Evolutionary conservation across 1,140 invertebrate species (phyloP).

Genomic region (Procambarus clarkii): DNA sequence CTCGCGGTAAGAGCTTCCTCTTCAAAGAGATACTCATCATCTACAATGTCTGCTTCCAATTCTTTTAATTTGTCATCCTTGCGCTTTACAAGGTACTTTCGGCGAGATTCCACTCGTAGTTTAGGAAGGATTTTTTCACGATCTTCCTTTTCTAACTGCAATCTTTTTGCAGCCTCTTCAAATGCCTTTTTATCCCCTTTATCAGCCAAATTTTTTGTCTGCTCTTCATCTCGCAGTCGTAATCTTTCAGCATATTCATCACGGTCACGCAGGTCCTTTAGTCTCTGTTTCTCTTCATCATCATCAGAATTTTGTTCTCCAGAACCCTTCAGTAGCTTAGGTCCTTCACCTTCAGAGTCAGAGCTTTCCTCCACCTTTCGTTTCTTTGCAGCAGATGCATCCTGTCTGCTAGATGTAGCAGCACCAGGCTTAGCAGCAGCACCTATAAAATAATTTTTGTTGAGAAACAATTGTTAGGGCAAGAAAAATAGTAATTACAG

Average conservation of each 20-base stretch:
- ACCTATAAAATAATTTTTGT: not conserved
- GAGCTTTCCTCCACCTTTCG: slow-evolving; percentile 43
- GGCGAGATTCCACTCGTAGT: slow-evolving; percentile 91
- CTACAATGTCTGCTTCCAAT: slow-evolving; percentile 94
- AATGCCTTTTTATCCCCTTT: slow-evolving; percentile 85
- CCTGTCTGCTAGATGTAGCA: not conserved
- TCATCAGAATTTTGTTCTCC: slow-evolving; percentile 72
- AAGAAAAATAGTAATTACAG: too few relatives aligned
- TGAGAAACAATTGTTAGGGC: too few relatives aligned
- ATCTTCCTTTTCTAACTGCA: slow-evolving; percentile 91
- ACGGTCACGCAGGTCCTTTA: slow-evolving; percentile 90
- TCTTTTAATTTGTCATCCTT: slow-evolving; percentile 98
- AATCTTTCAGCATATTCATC: slow-evolving; percentile 95
- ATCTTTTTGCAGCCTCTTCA: slow-evolving; percentile 93
- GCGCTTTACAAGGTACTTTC: slow-evolving; percentile 95
- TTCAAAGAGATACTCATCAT: slow-evolving; percentile 97
- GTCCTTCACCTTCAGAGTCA: slow-evolving; percentile 69
- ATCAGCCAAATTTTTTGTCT: slow-evolving; percentile 88
- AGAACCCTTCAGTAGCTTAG: slow-evolving; percentile 61
- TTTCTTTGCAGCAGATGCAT: slow-evolving; percentile 15
- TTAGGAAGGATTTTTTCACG: slow-evolving; percentile 91
- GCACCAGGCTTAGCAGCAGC: not conserved
- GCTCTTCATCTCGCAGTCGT: slow-evolving; percentile 92
- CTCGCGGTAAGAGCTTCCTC: slow-evolving; percentile 88
- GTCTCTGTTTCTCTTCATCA: slow-evolving; percentile 82